phyloP scores from a whole-genome alignment of 2,113 vertebrate species.

The Numida meleagris region DNA sequence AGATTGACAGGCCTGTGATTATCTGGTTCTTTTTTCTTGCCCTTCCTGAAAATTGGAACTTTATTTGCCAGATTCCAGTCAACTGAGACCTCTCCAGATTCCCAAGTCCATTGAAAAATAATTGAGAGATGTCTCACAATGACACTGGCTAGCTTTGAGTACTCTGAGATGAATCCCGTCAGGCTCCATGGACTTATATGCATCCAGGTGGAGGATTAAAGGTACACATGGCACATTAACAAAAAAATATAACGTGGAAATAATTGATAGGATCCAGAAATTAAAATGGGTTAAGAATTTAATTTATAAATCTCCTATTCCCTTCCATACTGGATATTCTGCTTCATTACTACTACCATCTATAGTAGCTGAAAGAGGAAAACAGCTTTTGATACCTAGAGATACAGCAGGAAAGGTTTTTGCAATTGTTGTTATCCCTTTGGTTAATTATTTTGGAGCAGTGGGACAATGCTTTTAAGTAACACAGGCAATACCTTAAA shows the following conservation, averaged over 20 bases:
- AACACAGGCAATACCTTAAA: neutral
- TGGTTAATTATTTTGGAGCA: neutral
- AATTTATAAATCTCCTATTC: neutral
- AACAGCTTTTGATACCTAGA: neutral
- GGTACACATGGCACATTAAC: neutral
- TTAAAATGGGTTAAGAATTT: neutral
- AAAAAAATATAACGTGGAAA: too few relatives aligned
- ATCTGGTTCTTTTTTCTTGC: too few relatives aligned
- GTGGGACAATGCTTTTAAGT: neutral
- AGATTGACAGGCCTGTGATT: too few relatives aligned
- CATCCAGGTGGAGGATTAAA: neutral
- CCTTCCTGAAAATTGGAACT: too few relatives aligned
- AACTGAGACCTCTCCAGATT: too few relatives aligned
- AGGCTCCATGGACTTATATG: too few relatives aligned
- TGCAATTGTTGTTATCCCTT: neutral
- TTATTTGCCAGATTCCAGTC: too few relatives aligned
- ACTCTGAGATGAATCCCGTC: too few relatives aligned
- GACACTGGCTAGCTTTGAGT: too few relatives aligned
- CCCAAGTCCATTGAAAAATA: too few relatives aligned
- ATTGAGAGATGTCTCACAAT: too few relatives aligned
- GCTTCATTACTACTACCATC: neutral
- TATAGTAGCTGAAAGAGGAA: neutral
- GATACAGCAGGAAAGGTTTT: neutral
- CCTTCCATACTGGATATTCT: neutral
- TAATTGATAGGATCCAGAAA: neutral